phyloP scores from a whole-genome alignment of 2,797 vertebrate species.

The Lepus townsendii region DNA sequence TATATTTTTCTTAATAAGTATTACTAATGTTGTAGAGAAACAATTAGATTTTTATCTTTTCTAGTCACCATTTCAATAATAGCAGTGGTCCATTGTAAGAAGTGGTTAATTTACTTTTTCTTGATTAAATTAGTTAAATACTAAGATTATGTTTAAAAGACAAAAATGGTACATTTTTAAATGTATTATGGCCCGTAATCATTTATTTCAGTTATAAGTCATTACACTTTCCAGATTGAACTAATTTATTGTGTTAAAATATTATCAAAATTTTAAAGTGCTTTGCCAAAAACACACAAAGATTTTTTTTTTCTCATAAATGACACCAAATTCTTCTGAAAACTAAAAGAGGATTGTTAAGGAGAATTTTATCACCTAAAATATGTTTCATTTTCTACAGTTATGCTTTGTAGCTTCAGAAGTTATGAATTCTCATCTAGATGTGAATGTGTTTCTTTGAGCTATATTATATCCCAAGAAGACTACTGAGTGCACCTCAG shows the following conservation, averaged over 20 bases:
- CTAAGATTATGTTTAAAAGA: background rate
- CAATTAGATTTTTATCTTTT: background rate
- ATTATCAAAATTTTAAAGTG: background rate
- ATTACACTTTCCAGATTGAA: background rate
- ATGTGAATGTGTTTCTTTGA: background rate
- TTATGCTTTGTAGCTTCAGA: slow-evolving; percentile 15
- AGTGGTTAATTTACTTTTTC: background rate
- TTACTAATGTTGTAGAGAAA: background rate
- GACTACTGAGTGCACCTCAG: background rate
- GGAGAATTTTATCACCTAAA: background rate
- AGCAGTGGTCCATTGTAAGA: background rate
- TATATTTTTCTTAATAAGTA: slow-evolving; percentile 21
- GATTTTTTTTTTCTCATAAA: background rate
- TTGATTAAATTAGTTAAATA: background rate
- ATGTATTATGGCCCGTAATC: background rate
- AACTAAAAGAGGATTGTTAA: background rate
- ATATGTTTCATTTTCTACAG: background rate
- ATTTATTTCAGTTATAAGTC: background rate
- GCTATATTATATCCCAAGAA: background rate
- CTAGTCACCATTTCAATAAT: background rate
- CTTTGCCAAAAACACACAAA: background rate
- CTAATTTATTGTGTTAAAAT: slow-evolving; percentile 12
- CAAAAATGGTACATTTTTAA: background rate
- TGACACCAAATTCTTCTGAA: background rate
- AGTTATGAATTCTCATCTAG: background rate